Evolutionary conservation across 2,113 vertebrate species (phyloP), one percentile per base, ranked within the genome.

Genomic region (Boulengeromyrus knoepffleri): DNA sequence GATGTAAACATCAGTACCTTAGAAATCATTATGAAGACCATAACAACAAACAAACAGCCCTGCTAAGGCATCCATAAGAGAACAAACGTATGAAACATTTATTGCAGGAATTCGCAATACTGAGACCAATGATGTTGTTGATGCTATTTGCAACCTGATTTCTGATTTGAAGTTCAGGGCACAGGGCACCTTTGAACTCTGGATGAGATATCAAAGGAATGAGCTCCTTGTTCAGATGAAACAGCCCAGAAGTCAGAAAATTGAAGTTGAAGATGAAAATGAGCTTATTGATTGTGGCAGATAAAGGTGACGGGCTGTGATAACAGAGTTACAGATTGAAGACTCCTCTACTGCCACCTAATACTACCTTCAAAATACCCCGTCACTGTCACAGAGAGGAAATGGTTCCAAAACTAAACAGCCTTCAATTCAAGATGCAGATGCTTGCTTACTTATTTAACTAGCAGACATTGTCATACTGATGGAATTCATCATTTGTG

Each of bases 161-260:
- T 88, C 58, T 70, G 88, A 88, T 70, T 47, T 70, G 58, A 47
- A 88, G 88, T 66, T 89, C 31, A 53, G 80, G 90, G 91, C 88
- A 91, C 70, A 89, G 52, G 85, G 50, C 87, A 52, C 77, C 89
- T 92, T 42, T 0, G 85, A 91, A 52, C 70, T 92, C 83, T 89
- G 50, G 88, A 91, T 90, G 85, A 89, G 90, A 91, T 91, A 93
- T 94, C 92, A 94, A 94, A 94, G 92, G 88, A 83, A 90, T 90
- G 87, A 93, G 89, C 90, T 62, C 85, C 85, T 56, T 92, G 90
- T 92, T 87, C 77, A 92, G 90, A 93, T 94, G 91, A 87, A n/a
- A 21, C 89, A 80, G 42, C 86, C 89, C 91, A 74, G 88, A 91
- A 89, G 92, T 91, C 91, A 92, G 70, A 31, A 88, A 89, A 90